Evolutionary conservation across 2,113 vertebrate genomes (phyloP).

Genomic region (Cololabis saira): DNA sequence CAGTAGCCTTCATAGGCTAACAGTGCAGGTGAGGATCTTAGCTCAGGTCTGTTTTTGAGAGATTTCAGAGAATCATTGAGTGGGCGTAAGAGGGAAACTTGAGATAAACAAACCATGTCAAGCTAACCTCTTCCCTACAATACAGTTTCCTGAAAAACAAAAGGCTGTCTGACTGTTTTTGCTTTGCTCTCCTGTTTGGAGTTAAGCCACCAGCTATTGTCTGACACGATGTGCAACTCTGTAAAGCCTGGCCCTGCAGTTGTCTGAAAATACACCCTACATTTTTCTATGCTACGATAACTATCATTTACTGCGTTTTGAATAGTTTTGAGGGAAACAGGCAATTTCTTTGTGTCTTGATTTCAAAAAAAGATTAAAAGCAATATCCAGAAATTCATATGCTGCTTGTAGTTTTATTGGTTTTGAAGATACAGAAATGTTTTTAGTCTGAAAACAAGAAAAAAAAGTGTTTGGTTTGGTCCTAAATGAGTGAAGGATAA

Average conservation of each 20-base stretch:
- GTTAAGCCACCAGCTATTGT: slow-evolving; percentile 38
- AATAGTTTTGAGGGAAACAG: no score
- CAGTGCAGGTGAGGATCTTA: neutral
- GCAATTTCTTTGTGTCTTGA: no score
- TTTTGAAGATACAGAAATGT: neutral
- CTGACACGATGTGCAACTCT: neutral
- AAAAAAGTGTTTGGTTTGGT: neutral
- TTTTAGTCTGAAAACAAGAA: neutral
- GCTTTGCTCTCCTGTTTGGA: slow-evolving; percentile 25
- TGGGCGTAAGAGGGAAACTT: slow-evolving; percentile 21
- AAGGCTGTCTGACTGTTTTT: slow-evolving; percentile 25
- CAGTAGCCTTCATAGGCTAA: neutral
- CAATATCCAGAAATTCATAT: no score
- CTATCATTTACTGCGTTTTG: no score
- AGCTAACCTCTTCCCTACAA: slow-evolving; percentile 24
- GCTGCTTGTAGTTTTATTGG: no score
- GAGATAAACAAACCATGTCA: slow-evolving; percentile 38
- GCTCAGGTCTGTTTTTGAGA: neutral
- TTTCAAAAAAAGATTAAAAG: no score
- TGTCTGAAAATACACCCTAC: neutral
- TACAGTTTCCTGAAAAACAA: slow-evolving; percentile 49
- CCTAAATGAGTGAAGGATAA: neutral
- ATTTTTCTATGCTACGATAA: neutral
- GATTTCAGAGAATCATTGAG: slow-evolving; percentile 26
- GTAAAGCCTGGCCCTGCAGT: neutral